phyloP scores from a whole-genome alignment of 2,888 invertebrate species.

The Chaitophorus viminalis region DNA sequence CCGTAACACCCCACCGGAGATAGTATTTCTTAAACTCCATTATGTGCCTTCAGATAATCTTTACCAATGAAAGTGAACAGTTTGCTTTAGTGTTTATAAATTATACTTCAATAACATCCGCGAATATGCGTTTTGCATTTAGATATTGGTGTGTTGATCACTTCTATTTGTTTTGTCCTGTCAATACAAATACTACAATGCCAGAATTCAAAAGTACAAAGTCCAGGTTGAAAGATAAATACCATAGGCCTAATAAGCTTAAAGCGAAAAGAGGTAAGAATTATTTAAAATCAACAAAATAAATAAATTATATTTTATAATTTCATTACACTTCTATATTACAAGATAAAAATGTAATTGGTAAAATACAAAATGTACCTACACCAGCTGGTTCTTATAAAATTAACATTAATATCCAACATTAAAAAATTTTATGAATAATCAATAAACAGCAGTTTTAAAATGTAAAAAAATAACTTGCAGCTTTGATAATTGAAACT shows the following conservation, averaged over 20 bases:
- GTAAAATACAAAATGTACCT: no score
- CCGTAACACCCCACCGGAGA: constrained; percentile 59
- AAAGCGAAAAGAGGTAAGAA: constrained; percentile 51
- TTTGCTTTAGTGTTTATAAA: constrained; percentile 31
- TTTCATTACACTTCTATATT: background rate
- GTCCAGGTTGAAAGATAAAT: constrained; percentile 59
- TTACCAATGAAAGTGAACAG: constrained; percentile 32
- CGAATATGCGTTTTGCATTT: constrained; percentile 48
- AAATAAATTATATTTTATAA: background rate
- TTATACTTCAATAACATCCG: background rate
- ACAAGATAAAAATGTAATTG: no score
- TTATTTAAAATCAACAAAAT: background rate
- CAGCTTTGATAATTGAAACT: no score
- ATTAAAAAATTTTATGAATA: no score
- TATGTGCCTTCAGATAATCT: constrained; percentile 40
- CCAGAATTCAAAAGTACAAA: constrained; percentile 35
- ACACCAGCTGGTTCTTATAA: no score
- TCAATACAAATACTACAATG: constrained; percentile 33
- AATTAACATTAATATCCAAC: no score
- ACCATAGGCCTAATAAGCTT: constrained; percentile 57
- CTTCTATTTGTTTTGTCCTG: constrained; percentile 33
- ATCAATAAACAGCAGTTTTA: no score
- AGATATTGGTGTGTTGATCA: constrained; percentile 47
- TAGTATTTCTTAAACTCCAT: constrained; percentile 19
- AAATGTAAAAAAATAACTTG: no score